Base-by-base conservation (phyloP, 2,888 invertebrate species). In the Stegophylla sp. region DNA sequence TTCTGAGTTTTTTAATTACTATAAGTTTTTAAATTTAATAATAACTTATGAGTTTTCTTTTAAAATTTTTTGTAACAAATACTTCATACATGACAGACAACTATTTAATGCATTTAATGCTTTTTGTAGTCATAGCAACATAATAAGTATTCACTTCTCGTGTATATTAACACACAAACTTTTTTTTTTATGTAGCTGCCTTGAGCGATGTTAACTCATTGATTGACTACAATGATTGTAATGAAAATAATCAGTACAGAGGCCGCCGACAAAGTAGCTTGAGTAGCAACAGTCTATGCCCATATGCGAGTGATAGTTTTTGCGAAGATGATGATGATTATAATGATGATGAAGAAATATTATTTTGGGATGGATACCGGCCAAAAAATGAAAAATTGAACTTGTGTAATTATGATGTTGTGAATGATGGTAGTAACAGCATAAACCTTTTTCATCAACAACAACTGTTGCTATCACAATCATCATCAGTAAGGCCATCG, bases 201-300 rank as follows among this genome's bases (percentile, higher is more conserved):
- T 88, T 94, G 82, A 94, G 94, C 85, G 94, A 94, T 87, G 93
- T 94, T 72, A 94, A 94, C 88, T 94, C 93, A 12, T 91, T 93
- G 84, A 93, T 92, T 67, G 91, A 91, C 85, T 85, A 84, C 17
- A 83, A 83, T 9, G 77, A 79, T 23, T 45, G 56, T 34, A 69
- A 69, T 51, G 75, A 75, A 0, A 75, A 53, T 0, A 51, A 23
- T 1, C 59, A 34, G 3, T 79, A 71, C 4, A 51, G 61, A 63
- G 28, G 66, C 23, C 81, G 81, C 20, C 72, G 69, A 0, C 69
- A 63, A 2, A 81, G 64, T 43, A 73, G 63, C 3, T 53, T 69
- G 5, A 73, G 73, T 9, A 63, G 67, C 15, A 61, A 20, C 9
- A 67, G 69, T 43, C 17, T 45, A 13, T 71, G 72, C n/a, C 61